Base-by-base conservation (phyloP, 64 coral and sea anemone genomes). In the Montipora foliosa region DNA sequence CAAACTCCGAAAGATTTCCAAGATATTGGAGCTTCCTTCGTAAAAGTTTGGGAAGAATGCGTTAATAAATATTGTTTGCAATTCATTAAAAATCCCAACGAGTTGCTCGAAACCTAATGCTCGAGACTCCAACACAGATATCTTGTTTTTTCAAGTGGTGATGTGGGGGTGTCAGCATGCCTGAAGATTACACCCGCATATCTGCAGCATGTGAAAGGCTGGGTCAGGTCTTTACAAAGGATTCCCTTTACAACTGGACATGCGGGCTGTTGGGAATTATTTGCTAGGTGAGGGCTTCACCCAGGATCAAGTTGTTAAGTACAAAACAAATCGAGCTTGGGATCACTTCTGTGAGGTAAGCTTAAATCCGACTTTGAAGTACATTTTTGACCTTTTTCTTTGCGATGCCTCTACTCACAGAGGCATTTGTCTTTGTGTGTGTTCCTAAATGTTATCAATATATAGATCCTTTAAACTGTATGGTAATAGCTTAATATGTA, bases 1-100 rank as follows among this genome's bases (percentile, higher is more conserved):
- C 49, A 49, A 79, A 52, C 46, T 87, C 51, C 64, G 0, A 47
- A 87, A 87, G 64, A 87, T 87, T 87, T 87, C 69, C 45, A 87
- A 74, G 58, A 46, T 48, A 87, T 48, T 87, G 67, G 67, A 87
- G 44, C 58, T 87, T 87, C 58, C 84, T 49, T 87, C 47, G 10
- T 69, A 87, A 70, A 87, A 87, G 84, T 46, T 87, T 69, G 67
- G 84, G 19, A 87, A 74, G 46, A 75, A 74, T 87, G 84, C 44
- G 69, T 70, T 87, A 69, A 87, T 87, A 87, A 87, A 87, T 87
- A 87, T 87, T 87, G 84, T 87, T 87, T 87, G 84, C 68, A 88
- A 55, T 88, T 88, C 67, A 74, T 70, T 88, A 20, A 88, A 88
- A 88, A 74, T 88, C 66, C 68, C 84, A 71, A 87, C 66, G 12